Evolutionary conservation across 2,888 invertebrate genomes (phyloP), one percentile per base, ranked within the genome.

Genomic region (Drosophila mimica): DNA sequence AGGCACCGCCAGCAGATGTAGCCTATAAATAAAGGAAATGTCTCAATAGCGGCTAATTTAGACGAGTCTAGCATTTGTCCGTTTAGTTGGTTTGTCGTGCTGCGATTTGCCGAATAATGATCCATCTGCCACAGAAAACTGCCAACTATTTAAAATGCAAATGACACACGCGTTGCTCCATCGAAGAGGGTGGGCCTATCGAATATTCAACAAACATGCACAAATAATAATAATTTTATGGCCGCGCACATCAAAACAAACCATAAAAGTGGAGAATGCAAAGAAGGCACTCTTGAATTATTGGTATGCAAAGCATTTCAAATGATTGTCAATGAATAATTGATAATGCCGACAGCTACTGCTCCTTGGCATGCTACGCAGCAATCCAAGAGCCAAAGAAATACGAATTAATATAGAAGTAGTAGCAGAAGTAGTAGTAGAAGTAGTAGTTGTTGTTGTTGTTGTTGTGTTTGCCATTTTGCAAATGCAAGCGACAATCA

Each of bases 221-320:
- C 64, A 82, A 70, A 76, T 74, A 68, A 71, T 80, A 56, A 71
- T 80, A 51, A 73, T 69, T 69, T 74, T 63, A 61, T 70, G 66
- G 74, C 63, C 51, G 40, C 36, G 56, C 68, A 30, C 62, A 70
- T 68, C 70, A 48, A 70, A 70, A 34, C 58, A 69, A 62, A 56
- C 65, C 68, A 83, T 74, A 66, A 77, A 67, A 38, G 31, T 59
- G 75, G 9, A 54, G 49, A 60, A 15, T 46, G 28, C 43, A 9
- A 15, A 46, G 46, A 17, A 25, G 38, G 30, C 49, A 38, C 30
- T 56, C 56, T 31, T 34, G 20, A 34, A 49, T 61, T 63, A 82
- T 86, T 86, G 74, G 88, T 87, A 87, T 87, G 85, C 89, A 87
- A 87, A 87, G 70, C 89, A 73, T 76, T 89, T 87, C 81, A 81